Base-by-base conservation (phyloP, 1,140 invertebrate genomes). In the Diplogasteroides magnus region DNA sequence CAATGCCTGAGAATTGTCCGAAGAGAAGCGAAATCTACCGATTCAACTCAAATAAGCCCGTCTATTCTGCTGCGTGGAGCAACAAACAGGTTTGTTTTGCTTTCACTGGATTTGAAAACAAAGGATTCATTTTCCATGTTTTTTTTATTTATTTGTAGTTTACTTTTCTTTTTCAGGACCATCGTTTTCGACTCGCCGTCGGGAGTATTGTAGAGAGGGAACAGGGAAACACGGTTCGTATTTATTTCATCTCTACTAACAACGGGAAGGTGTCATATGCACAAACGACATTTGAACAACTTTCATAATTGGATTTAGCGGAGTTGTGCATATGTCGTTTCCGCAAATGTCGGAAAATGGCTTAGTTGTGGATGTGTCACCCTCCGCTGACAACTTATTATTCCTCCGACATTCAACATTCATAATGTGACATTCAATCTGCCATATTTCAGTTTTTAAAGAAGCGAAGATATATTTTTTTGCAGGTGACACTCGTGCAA, bases 181-280 rank as follows among this genome's bases (percentile, higher is more conserved):
- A 97, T 83, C 86, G 93, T 68, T 98, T 98, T 82, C 88, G 94
- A 48, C 86, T 98, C 0, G 95, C 95, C n/a, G 86, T 98, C 0
- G 95, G 95, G 25, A 97, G 93, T 82, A 98, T 97, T 86, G 93
- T 57, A 32, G 67, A 62, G 31, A 26, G 27, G 61, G 67, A 6
- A 23, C 58, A n/a, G 48, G 31, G 19, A 61, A 67, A 61, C 32
- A 31, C 25, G 31, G 70, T 63, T 1, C 55, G 29, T 64, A 23
- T n/a, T 27, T 61, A 15, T 61, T 61, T 19, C 14, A 15, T 15
- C 15, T 28, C 14, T 61, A n/a, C n/a, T n/a, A n/a, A n/a, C n/a
- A n/a, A n/a, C n/a, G n/a, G n/a, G n/a, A n/a, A n/a, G n/a, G n/a
- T n/a, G n/a, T n/a, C n/a, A n/a, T n/a, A n/a, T n/a, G n/a, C n/a